These are phyloP conservation scores for Fragum whitleyi DNA, from an alignment of 2,888 invertebrate genomes.

Conservation along the genomic window DNA sequence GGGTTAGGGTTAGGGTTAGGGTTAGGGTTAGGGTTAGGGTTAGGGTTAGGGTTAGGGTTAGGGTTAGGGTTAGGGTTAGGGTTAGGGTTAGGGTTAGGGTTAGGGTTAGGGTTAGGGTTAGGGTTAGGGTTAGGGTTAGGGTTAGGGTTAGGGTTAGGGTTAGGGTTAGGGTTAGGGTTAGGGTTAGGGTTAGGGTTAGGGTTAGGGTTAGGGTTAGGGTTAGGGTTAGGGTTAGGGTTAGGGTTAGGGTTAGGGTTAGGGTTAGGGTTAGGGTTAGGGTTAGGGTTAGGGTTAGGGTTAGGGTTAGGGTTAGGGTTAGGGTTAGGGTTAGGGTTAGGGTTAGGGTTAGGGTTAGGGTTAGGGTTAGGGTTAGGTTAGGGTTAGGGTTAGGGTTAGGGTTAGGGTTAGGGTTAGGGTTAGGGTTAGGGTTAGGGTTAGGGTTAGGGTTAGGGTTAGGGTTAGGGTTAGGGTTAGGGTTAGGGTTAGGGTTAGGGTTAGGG, in stretches of 20 bases:
- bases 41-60: slow-evolving; percentile 66
- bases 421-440: slow-evolving; percentile 61
- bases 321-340: slow-evolving; percentile 64
- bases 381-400: slow-evolving; percentile 64
- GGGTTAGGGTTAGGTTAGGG: slow-evolving; percentile 49
- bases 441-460: slow-evolving; percentile 63
- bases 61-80: slow-evolving; percentile 60
- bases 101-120: slow-evolving; percentile 54
- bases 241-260: slow-evolving; percentile 69
- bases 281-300: slow-evolving; percentile 58
- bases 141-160: slow-evolving; percentile 64
- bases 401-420: slow-evolving; percentile 68
- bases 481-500: slow-evolving; percentile 48
- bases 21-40: slow-evolving; percentile 63
- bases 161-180: slow-evolving; percentile 58
- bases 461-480: slow-evolving; percentile 58
- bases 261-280: slow-evolving; percentile 64
- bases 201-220: slow-evolving; percentile 68
- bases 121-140: slow-evolving; percentile 60
- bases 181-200: slow-evolving; percentile 57
- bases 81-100: slow-evolving; percentile 50
- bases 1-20: slow-evolving; percentile 69
- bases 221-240: slow-evolving; percentile 68
- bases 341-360: slow-evolving; percentile 51
- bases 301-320: slow-evolving; percentile 60